Evolutionary conservation across 2,113 vertebrate species (phyloP).

Genomic region (Anhinga rufa): DNA sequence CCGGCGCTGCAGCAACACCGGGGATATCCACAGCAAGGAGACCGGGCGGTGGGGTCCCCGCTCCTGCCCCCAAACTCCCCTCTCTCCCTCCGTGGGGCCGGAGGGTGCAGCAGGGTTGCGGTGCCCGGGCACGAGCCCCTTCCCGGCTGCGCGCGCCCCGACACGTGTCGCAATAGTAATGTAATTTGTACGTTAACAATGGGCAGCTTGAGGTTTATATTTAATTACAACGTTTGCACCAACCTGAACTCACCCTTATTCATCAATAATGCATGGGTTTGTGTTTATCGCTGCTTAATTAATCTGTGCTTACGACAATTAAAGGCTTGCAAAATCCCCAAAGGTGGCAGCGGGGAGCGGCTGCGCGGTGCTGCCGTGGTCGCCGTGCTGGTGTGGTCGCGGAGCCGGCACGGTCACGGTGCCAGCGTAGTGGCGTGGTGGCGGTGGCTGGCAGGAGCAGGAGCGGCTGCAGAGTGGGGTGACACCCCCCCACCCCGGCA

Average conservation of each 20-base stretch:
- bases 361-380: not conserved
- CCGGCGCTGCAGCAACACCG: fast-evolving
- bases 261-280: conserved; percentile 71
- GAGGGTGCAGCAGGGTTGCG: not conserved
- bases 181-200: conserved; percentile 65
- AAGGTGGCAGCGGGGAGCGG: conserved; percentile 50
- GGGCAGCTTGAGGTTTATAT: conserved; percentile 67
- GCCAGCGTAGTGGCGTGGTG: not conserved
- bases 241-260: conserved; percentile 62
- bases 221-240: conserved; percentile 63
- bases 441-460: not conserved
- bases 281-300: conserved; percentile 71
- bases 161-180: conserved; percentile 49
- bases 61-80: not conserved
- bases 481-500: fast-evolving
- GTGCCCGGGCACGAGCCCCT: not conserved
- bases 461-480: not conserved
- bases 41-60: not conserved
- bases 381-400: too few relatives aligned
- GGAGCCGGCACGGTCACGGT: not conserved
- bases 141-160: not conserved
- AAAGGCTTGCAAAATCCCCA: conserved; percentile 67
- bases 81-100: not conserved
- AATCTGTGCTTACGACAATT: conserved; percentile 71
- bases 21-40: fast-evolving